Evolutionary conservation across 2,888 invertebrate genomes (phyloP).

Genomic region (Nephrotoma flavescens): DNA sequence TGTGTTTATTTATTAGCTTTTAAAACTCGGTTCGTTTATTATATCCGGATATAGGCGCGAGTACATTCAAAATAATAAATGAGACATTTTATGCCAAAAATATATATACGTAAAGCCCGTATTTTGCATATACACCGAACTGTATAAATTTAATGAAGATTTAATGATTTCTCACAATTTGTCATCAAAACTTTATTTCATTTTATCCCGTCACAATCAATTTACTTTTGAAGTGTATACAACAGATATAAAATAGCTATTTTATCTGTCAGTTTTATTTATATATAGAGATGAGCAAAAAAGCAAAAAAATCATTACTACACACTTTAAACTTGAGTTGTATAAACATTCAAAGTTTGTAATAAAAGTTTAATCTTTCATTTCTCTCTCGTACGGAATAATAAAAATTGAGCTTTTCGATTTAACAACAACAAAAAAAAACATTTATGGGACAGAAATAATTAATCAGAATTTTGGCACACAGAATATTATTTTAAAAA

Average conservation of each 20-base stretch:
- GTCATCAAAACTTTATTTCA: background rate
- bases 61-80: background rate
- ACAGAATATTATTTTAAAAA: background rate
- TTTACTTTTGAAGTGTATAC: background rate
- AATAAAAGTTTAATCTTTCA: background rate
- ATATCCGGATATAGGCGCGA: background rate
- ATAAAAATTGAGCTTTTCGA: background rate
- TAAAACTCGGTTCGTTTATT: background rate
- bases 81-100: background rate
- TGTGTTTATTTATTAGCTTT: background rate
- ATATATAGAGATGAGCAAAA: background rate
- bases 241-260: background rate
- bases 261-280: background rate
- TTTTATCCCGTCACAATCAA: background rate
- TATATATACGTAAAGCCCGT: too few species aligned
- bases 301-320: background rate
- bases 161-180: background rate
- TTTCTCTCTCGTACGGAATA: background rate
- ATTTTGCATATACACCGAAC: too few species aligned
- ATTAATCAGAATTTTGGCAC: background rate
- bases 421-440: background rate
- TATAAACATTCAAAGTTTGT: background rate
- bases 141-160: background rate
- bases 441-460: background rate
- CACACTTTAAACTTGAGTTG: background rate